These are phyloP conservation scores for Pseudachorutes palmiensis DNA, from an alignment of 1,140 invertebrate genomes.

Conservation along the genomic window DNA sequence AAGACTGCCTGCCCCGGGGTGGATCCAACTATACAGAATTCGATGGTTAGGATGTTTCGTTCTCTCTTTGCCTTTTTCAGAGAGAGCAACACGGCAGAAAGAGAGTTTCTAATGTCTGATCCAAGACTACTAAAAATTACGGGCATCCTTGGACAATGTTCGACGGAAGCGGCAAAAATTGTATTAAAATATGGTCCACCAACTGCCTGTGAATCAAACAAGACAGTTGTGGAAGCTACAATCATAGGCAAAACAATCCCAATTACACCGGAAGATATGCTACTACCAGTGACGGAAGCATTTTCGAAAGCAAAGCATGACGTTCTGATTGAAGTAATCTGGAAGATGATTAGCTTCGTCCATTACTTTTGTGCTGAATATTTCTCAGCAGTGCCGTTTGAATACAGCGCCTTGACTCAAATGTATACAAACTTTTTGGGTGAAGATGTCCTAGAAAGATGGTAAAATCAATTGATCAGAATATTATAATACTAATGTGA, in stretches of 20 bases:
- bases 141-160: neutral
- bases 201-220: neutral
- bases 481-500: neutral
- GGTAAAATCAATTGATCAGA: neutral
- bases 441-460: neutral
- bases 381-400: neutral
- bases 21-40: neutral
- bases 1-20: neutral
- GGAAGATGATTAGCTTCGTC: neutral
- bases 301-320: neutral
- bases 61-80: neutral
- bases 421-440: neutral
- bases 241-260: neutral
- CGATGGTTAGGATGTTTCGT: constrained; percentile 1
- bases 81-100: neutral
- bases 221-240: neutral
- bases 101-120: neutral
- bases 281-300: neutral
- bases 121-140: neutral
- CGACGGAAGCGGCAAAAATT: neutral
- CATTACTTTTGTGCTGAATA: neutral
- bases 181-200: neutral
- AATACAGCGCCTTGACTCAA: neutral
- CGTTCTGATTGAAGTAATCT: neutral
- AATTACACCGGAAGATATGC: neutral